Base-by-base conservation (phyloP, 1,140 invertebrate genomes). In the Laodelphax striatellus region DNA sequence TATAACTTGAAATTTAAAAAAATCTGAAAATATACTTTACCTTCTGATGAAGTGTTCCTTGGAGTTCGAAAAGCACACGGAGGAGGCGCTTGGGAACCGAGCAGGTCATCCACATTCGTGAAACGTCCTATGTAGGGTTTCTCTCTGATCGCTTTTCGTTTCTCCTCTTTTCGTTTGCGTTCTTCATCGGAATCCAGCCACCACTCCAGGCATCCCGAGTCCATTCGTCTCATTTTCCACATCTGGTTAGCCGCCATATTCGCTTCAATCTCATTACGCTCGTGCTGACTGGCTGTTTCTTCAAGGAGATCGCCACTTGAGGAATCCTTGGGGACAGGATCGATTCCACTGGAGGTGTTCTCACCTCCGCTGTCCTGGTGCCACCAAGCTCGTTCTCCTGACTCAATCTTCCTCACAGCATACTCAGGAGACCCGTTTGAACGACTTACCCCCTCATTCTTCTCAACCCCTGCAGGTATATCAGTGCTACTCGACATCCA, bases 61-160 rank as follows among this genome's bases (percentile, higher is more conserved):
- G 65, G 65, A 2, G 65, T 66, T 6, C 58, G 50, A 58, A 65
- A 64, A n/a, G 66, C 64, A 2, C 64, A 63, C 1, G 67, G 66
- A 11, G 67, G 70, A 28, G 69, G 65, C 53, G 67, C 62, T 24
- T 71, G 65, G 22, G 76, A 76, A 6, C 87, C 88, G 52, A 92
- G 73, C 67, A 91, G 79, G 67, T 91, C 87, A 67, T 92, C 88
- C 58, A 92, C 91, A 70, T 92, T 88, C 11, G 83, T 87, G 68
- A 87, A 83, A 59, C 80, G 79, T 19, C 88, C 86, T 65, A 91
- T 89, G 69, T 88, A 91, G 59, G 83, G 72, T 57, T 42, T 38
- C 17, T 57, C 19, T 16, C 22, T 34, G 44, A 41, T 50, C 28
- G 55, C 11, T 55, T 62, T 11, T 43, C 55, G 44, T 52, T 50